phyloP scores from a whole-genome alignment of 2,888 invertebrate species.

The Drosophila limbata region DNA sequence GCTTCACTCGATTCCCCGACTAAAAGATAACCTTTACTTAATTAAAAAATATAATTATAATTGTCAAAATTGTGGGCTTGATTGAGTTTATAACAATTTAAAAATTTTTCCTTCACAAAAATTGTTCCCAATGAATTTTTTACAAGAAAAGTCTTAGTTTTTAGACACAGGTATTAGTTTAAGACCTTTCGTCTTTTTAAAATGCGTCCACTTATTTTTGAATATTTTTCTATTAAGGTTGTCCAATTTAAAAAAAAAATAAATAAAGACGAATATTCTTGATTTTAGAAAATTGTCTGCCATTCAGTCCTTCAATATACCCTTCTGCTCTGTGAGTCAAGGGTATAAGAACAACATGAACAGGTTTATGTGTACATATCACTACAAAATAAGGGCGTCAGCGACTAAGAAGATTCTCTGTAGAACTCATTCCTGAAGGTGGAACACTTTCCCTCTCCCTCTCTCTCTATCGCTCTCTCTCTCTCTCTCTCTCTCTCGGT shows the following conservation, averaged over 20 bases:
- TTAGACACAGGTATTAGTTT: too few relatives aligned
- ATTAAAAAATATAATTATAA: background rate
- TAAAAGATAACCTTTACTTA: background rate
- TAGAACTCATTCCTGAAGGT: conserved; percentile 3
- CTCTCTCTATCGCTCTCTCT: background rate
- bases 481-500: background rate
- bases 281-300: too few relatives aligned
- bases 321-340: background rate
- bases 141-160: too few relatives aligned
- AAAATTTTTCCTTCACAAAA: too few relatives aligned
- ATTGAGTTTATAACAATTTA: too few relatives aligned
- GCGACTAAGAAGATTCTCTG: conserved; percentile 25
- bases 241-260: too few relatives aligned
- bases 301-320: background rate
- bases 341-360: conserved; percentile 47
- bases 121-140: too few relatives aligned
- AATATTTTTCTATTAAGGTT: too few relatives aligned
- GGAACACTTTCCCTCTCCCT: background rate
- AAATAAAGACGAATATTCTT: too few relatives aligned
- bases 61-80: too few relatives aligned
- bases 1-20: background rate
- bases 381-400: conserved; percentile 28
- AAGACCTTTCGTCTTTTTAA: too few relatives aligned
- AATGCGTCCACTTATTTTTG: too few relatives aligned
- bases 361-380: conserved; percentile 58